Evolutionary conservation across 2,797 vertebrate species (phyloP).

Genomic region (Danio kyathit): DNA sequence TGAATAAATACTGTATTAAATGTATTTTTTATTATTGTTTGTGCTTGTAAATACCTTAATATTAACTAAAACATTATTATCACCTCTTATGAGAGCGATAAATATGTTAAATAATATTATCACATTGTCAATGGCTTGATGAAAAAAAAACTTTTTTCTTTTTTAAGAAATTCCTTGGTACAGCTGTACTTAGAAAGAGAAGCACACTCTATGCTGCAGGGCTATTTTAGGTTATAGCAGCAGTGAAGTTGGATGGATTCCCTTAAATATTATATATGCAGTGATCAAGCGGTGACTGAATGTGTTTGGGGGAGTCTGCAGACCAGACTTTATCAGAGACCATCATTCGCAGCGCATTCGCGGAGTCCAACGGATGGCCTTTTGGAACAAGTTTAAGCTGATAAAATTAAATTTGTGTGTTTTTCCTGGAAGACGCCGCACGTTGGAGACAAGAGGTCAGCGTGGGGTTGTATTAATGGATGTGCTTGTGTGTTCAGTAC

Average conservation of each 20-base stretch:
- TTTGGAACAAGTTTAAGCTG: slow-evolving; percentile 46
- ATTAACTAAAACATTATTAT: too few species aligned
- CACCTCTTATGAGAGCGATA: too few species aligned
- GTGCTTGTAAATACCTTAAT: too few species aligned
- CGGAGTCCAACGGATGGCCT: slow-evolving; percentile 36
- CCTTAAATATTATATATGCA: slow-evolving; percentile 45
- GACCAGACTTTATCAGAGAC: slow-evolving; percentile 22
- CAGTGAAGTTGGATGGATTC: slow-evolving; percentile 36
- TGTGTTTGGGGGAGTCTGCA: slow-evolving; percentile 32
- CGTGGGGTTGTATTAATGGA: slow-evolving; percentile 54
- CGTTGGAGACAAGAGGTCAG: slow-evolving; percentile 47
- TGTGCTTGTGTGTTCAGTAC: slow-evolving; percentile 38
- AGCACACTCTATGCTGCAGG: neutral
- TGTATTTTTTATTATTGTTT: too few species aligned
- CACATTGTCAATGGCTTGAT: too few species aligned
- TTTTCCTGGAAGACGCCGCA: slow-evolving; percentile 55
- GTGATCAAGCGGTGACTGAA: slow-evolving; percentile 41
- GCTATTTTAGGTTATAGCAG: slow-evolving; percentile 28
- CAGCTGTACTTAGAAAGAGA: neutral
- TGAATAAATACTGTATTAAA: too few species aligned
- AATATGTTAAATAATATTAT: too few species aligned
- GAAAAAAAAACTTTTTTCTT: too few species aligned
- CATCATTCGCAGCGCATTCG: slow-evolving; percentile 39
- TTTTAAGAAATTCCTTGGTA: slow-evolving; percentile 6
- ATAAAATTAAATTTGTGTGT: slow-evolving; percentile 39